These are phyloP conservation scores for Gymnocephalus cernua DNA, from an alignment of 2,113 vertebrate genomes.

Conservation along the genomic window DNA sequence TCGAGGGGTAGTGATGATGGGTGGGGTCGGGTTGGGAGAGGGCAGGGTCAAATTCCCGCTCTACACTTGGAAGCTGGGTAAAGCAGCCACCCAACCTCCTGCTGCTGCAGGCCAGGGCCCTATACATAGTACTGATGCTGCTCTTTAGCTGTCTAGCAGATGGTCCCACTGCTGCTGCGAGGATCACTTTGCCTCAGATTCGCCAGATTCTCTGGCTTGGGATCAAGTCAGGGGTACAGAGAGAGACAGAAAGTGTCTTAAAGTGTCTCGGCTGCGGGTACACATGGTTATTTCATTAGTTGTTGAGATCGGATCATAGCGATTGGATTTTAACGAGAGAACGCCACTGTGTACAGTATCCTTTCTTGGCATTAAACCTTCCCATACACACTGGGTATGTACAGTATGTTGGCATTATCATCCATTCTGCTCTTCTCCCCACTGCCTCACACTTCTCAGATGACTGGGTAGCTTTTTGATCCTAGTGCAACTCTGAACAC, in stretches of 20 bases:
- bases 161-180: conserved; percentile 79
- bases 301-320: conserved; percentile 41
- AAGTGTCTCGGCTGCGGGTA: conserved; percentile 18
- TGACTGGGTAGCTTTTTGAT: conserved; percentile 44
- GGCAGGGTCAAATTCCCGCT: conserved; percentile 76
- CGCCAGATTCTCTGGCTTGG: conserved; percentile 78
- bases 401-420: conserved; percentile 19
- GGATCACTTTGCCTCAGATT: conserved; percentile 85
- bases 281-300: conserved; percentile 29
- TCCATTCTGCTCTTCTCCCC: conserved; percentile 36
- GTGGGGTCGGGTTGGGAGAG: conserved; percentile 50
- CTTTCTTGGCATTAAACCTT: conserved; percentile 16
- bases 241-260: conserved; percentile 56
- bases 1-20: background rate
- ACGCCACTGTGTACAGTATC: background rate
- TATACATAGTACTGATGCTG: conserved; percentile 88
- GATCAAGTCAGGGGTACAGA: conserved; percentile 68
- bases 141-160: conserved; percentile 85
- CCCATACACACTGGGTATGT: background rate
- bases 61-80: conserved; percentile 64
- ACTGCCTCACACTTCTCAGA: conserved; percentile 37
- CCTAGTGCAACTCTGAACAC: conserved; percentile 40
- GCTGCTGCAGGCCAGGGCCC: conserved; percentile 68
- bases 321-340: conserved; percentile 39
- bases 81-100: conserved; percentile 68